A percentile compares a stretch with the other conserved stretches of the same genome.
Evolutionary conservation across 2,797 vertebrate species (phyloP).

Genomic region (Myotis planiceps): DNA sequence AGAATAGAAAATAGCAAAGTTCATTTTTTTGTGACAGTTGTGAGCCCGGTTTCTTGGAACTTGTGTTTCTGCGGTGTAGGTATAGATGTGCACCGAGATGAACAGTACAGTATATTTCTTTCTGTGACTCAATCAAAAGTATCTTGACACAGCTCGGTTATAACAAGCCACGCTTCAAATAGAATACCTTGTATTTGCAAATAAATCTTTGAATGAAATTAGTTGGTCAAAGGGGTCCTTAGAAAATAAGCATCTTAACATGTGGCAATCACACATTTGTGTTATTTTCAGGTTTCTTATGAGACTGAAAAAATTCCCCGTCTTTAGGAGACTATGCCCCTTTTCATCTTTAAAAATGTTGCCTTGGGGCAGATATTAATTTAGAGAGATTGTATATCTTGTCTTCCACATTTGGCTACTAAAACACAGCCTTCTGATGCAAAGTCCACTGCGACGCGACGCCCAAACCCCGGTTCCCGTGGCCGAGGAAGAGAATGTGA

Average conservation of each 20-base stretch:
- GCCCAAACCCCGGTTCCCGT: background rate
- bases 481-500: background rate
- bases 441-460: background rate
- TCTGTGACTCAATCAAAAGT: background rate
- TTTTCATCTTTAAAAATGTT: background rate
- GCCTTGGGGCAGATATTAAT: background rate
- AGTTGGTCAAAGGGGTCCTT: background rate
- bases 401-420: background rate
- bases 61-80: background rate
- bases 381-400: background rate
- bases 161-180: background rate
- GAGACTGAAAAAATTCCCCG: background rate
- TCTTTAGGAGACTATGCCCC: background rate
- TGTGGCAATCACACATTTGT: background rate
- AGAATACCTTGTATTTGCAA: constrained; percentile 13
- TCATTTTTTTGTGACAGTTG: background rate
- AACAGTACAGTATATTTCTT: background rate
- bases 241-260: constrained; percentile 34
- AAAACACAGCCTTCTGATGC: background rate
- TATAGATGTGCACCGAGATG: background rate
- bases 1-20: background rate
- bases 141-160: background rate
- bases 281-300: background rate
- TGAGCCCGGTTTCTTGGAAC: background rate
- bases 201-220: constrained; percentile 4